Conservation (phyloP, 2,113 vertebrate species). For the Fregata magnificens region DNA sequence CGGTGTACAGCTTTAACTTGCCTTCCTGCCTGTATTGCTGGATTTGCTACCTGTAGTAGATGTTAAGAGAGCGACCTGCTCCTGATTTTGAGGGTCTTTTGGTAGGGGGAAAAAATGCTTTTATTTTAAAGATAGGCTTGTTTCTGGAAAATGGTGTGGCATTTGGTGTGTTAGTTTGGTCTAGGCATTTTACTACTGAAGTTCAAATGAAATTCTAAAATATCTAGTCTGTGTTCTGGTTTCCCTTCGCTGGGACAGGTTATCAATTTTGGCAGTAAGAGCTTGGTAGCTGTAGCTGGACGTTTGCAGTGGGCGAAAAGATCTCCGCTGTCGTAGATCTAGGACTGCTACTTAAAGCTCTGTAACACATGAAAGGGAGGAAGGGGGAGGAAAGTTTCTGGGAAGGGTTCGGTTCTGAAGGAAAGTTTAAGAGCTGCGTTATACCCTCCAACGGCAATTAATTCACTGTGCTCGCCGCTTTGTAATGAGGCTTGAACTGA, state of each 20-base stretch:
- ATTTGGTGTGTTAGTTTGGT: background rate
- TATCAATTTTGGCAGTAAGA: background rate
- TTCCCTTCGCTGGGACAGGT: background rate
- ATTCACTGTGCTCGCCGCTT: accelerated
- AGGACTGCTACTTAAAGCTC: background rate
- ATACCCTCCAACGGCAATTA: background rate
- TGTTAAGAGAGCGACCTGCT: background rate
- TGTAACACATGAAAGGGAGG: background rate
- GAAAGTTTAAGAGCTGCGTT: background rate
- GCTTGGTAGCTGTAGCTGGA: background rate
- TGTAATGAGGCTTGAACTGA: background rate
- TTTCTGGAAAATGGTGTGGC: background rate
- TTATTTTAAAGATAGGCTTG: background rate
- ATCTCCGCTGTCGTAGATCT: accelerated
- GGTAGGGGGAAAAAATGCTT: background rate
- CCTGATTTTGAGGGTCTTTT: background rate
- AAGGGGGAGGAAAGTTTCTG: background rate
- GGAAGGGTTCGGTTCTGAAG: background rate
- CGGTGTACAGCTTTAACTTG: background rate
- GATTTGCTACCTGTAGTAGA: background rate
- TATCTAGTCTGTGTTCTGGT: too few relatives aligned
- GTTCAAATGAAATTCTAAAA: background rate
- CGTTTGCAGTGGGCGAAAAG: accelerated
- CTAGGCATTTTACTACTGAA: background rate
- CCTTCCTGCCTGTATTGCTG: background rate